A percentile compares a stretch with the other conserved stretches of the same genome.
These are phyloP conservation scores for Nematostella vectensis DNA, from an alignment of 92 coral and sea anemone species.

Conservation along the genomic window DNA sequence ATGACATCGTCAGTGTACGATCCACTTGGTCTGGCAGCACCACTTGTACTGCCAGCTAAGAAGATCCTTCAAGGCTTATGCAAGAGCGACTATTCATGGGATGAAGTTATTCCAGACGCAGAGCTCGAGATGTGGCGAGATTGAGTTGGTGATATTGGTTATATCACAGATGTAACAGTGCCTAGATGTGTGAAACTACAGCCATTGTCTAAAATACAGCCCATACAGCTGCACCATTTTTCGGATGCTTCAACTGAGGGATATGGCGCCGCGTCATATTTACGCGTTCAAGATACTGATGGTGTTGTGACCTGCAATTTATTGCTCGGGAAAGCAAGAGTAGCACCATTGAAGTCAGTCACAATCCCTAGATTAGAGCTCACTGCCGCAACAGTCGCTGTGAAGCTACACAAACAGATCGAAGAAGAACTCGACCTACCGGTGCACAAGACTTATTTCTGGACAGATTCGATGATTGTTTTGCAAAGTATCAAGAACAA, in stretches of 20 bases:
- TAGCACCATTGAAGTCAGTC: background rate
- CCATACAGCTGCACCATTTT: background rate
- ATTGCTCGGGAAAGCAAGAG: background rate
- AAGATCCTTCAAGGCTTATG: background rate
- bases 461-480: background rate
- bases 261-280: background rate
- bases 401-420: background rate
- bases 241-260: background rate
- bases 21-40: slow-evolving; percentile 28
- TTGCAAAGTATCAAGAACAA: background rate
- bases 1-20: slow-evolving; percentile 21
- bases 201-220: background rate
- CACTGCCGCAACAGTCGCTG: slow-evolving; percentile 1
- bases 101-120: background rate
- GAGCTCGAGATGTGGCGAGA: background rate
- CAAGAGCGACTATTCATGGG: background rate
- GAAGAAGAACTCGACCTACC: background rate
- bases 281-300: background rate
- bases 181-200: background rate
- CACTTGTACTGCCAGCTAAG: slow-evolving; percentile 18
- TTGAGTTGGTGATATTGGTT: background rate
- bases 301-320: background rate
- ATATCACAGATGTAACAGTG: background rate
- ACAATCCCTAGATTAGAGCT: background rate
- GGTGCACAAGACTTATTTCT: background rate